Evolutionary conservation across 2,888 invertebrate genomes (phyloP).

Genomic region (Diarsia dahlii): DNA sequence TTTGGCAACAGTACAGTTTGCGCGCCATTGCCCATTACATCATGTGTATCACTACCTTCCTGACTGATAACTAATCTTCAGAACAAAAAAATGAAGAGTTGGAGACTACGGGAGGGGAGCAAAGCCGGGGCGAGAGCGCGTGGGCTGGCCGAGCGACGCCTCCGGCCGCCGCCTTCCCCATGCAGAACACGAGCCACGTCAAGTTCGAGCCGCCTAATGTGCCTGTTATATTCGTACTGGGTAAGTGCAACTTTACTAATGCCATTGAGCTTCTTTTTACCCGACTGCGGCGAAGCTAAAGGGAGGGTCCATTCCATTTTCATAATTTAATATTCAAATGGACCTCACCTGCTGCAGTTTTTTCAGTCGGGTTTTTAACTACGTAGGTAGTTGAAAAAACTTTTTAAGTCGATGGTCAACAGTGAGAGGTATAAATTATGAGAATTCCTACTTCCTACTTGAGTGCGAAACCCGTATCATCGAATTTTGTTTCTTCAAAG

Average conservation of each 20-base stretch:
- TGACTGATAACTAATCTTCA: slow-evolving; percentile 72
- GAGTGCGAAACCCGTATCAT: too few species aligned
- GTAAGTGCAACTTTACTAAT: slow-evolving; percentile 82
- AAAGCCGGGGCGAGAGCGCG: slow-evolving; percentile 84
- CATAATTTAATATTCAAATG: too few species aligned
- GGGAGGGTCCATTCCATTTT: too few species aligned
- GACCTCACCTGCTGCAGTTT: too few species aligned
- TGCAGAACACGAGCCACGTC: slow-evolving; percentile 95
- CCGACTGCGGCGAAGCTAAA: too few species aligned
- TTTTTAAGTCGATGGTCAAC: too few species aligned
- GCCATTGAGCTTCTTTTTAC: too few species aligned
- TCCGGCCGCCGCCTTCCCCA: slow-evolving; percentile 93
- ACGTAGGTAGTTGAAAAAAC: too few species aligned
- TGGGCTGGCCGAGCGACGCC: slow-evolving; percentile 92
- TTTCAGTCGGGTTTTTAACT: too few species aligned
- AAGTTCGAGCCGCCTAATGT: slow-evolving; percentile 96
- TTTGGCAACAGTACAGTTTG: background rate
- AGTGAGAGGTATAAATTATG: too few species aligned
- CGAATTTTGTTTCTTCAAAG: too few species aligned
- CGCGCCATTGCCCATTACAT: background rate
- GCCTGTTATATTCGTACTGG: slow-evolving; percentile 97
- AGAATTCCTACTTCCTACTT: too few species aligned
- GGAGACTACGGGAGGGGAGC: slow-evolving; percentile 85
- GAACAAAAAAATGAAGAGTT: slow-evolving; percentile 94
- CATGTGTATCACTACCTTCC: background rate